Evolutionary conservation across 2,113 vertebrate genomes (phyloP).

Genomic region (Barbus barbus): DNA sequence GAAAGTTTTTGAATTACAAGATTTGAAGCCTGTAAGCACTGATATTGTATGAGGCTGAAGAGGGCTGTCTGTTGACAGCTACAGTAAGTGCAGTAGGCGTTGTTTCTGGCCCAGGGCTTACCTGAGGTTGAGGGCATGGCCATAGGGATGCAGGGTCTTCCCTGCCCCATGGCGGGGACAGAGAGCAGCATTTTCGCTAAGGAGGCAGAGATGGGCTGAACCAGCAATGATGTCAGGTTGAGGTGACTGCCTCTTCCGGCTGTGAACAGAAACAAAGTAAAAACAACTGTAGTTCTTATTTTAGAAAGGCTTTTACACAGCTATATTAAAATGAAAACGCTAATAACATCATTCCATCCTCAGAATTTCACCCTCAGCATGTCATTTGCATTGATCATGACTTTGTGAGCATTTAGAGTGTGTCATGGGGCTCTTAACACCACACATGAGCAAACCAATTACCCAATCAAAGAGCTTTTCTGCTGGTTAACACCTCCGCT

Average conservation of each 20-base stretch:
- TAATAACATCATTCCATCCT: background rate
- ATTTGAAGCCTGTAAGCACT: background rate
- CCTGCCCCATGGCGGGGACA: constrained; percentile 51
- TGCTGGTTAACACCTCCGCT: constrained; percentile 35
- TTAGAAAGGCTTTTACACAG: background rate
- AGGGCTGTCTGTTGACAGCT: background rate
- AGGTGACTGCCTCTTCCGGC: constrained; percentile 71
- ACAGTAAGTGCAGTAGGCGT: background rate
- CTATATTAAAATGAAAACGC: background rate
- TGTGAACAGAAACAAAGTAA: constrained; percentile 13
- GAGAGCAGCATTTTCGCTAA: constrained; percentile 80
- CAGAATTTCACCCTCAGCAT: background rate
- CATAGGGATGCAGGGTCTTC: constrained; percentile 75
- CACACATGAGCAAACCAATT: constrained; percentile 34
- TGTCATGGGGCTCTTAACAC: background rate
- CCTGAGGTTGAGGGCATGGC: constrained; percentile 74
- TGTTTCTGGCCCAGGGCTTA: constrained; percentile 60
- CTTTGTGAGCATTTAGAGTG: constrained; percentile 13
- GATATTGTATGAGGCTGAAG: background rate
- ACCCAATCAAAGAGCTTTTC: constrained; percentile 36
- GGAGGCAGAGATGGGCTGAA: constrained; percentile 85
- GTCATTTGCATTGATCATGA: constrained; percentile 15
- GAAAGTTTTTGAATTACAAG: too few relatives aligned
- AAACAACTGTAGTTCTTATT: background rate
- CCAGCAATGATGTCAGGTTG: constrained; percentile 82